Base-by-base conservation (phyloP, 1,140 invertebrate species). In the Meloidogyne floridensis region DNA sequence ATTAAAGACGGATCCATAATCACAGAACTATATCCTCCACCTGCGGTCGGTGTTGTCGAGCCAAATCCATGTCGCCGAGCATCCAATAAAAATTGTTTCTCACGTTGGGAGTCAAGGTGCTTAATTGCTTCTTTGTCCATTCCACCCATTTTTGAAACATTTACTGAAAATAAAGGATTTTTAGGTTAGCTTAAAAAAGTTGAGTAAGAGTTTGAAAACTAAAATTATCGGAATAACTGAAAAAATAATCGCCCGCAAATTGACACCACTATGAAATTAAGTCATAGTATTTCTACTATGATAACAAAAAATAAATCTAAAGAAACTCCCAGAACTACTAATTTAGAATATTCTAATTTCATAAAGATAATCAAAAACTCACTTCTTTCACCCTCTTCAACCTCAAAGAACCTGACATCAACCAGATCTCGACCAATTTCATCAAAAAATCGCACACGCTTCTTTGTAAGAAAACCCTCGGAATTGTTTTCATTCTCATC, bases 331-430 rank as follows among this genome's bases (percentile, higher is more conserved):
- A 47, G 7, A 47, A 47, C 32, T 32, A 32, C 32, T 47, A 47
- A 6, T 47, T 47, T 47, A 47, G 7, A 47, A 6, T 47, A 8
- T 47, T 47, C 4, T 47, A 47, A 47, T 32, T 32, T 32, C 32
- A 32, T 6, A 47, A 8, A 6, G 47, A 47, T 47, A 47, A 47
- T 4, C 47, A 47, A 47, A 47, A 72, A 74, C 72, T 51, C 43
- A 77, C 75, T 69, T 59, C 75, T 77, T 77, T 77, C 75, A 69
- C 75, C 75, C 43, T 77, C 75, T 18, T 77, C 75, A 54, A 77
- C 15, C 43, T 77, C 75, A 18, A 77, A 77, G 51, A 77, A 77
- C 4, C 75, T 43, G 15, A 69, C 69, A 32, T 77, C 56, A 13
- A 69, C 42, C 13, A 77, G 43, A 13, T 77, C 51, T 32, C 42